A percentile compares a stretch with the other conserved stretches of the same genome.
Evolutionary conservation across 2,888 invertebrate species (phyloP).

Genomic region (Lasioglossum malachurum): DNA sequence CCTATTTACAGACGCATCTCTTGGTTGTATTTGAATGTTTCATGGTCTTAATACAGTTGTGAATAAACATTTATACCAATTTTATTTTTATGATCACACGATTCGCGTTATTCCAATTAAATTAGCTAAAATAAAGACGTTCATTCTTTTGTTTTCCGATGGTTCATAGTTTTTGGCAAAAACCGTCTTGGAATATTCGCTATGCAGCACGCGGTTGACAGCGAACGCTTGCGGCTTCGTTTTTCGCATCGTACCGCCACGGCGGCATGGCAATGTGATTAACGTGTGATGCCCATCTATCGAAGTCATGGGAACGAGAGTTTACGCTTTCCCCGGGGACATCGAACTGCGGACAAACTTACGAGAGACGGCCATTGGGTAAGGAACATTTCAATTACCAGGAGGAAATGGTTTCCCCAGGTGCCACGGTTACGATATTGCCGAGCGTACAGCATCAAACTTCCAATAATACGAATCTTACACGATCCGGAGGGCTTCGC

Average conservation of each 20-base stretch:
- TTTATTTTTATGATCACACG: no score
- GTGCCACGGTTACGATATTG: slow-evolving; percentile 77
- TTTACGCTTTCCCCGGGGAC: slow-evolving; percentile 67
- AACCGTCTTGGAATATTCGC: not conserved
- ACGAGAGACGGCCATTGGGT: slow-evolving; percentile 50
- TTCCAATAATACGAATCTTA: slow-evolving; percentile 64
- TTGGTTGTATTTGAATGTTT: not conserved
- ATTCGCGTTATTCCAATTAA: no score
- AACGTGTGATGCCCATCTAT: slow-evolving; percentile 19
- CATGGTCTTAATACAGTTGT: not conserved
- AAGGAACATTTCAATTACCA: slow-evolving; percentile 82
- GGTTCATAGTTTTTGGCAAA: not conserved
- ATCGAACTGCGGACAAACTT: slow-evolving; percentile 47
- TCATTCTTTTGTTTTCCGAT: not conserved
- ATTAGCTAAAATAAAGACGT: no score
- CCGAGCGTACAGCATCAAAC: slow-evolving; percentile 73
- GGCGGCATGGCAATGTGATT: slow-evolving; percentile 6
- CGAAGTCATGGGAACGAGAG: slow-evolving; percentile 24
- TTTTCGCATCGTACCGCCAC: not conserved
- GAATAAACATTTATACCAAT: no score
- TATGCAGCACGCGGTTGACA: not conserved
- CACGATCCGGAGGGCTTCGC: slow-evolving; percentile 13
- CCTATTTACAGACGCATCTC: not conserved
- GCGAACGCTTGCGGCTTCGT: not conserved
- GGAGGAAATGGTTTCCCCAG: slow-evolving; percentile 82